A percentile compares a stretch with the other conserved stretches of the same genome.
Evolutionary conservation across 2,797 vertebrate genomes (phyloP).

Genomic region (Pyrocephalus nanus): DNA sequence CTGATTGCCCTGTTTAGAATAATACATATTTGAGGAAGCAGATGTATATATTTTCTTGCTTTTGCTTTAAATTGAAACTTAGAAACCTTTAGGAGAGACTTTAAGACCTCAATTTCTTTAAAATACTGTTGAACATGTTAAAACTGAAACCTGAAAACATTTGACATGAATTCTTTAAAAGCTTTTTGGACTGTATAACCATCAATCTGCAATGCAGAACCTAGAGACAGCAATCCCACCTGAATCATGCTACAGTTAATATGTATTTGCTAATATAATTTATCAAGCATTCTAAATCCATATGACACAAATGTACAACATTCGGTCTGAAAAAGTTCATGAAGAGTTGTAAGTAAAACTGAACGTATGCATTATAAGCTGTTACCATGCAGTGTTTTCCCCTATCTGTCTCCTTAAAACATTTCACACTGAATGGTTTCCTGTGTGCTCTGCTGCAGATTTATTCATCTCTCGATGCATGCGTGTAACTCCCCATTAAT

Average conservation of each 20-base stretch:
- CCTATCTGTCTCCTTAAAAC: slow-evolving; percentile 41
- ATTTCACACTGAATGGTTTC: slow-evolving; percentile 52
- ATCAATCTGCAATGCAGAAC: not conserved
- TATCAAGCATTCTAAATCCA: slow-evolving; percentile 14
- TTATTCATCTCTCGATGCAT: slow-evolving; percentile 58
- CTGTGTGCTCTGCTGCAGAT: slow-evolving; percentile 32
- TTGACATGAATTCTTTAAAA: not conserved
- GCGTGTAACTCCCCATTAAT: slow-evolving; percentile 59
- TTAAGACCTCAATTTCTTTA: not conserved
- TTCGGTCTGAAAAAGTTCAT: slow-evolving; percentile 42
- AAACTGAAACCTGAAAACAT: not conserved
- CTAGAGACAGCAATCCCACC: not conserved
- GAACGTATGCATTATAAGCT: not conserved
- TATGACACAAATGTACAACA: not conserved
- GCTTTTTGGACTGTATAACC: slow-evolving; percentile 8
- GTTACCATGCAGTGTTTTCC: slow-evolving; percentile 1
- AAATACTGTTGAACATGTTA: not conserved
- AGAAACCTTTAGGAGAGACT: not conserved
- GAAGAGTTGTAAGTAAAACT: slow-evolving; percentile 35
- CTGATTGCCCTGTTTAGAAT: not conserved
- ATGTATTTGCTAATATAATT: slow-evolving; percentile 31
- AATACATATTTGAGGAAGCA: not conserved
- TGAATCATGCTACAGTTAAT: slow-evolving; percentile 34
- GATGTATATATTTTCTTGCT: not conserved
- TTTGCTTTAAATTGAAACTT: not conserved